Percentiles rank a stretch among this genome's conserved stretches.
Conservation (phyloP, 2,888 invertebrate species). For the Euclidia mi region DNA sequence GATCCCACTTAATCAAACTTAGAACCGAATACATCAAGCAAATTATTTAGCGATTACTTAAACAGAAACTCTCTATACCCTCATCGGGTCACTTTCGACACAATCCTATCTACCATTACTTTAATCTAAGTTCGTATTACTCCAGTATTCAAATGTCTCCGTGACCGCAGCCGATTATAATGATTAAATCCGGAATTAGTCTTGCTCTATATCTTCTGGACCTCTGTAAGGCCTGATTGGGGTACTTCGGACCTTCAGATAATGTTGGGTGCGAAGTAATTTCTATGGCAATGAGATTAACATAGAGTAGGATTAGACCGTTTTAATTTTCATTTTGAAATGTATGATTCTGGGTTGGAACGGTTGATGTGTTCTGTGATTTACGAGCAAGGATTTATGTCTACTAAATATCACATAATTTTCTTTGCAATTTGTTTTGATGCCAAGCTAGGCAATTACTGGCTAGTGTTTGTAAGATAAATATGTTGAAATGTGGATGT, state of each 20-base stretch:
- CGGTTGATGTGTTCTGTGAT: conserved; percentile 33
- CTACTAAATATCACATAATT: too few relatives aligned
- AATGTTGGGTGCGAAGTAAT: conserved; percentile 57
- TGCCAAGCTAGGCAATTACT: too few relatives aligned
- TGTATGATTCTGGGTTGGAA: conserved; percentile 40
- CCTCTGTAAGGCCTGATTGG: conserved; percentile 62
- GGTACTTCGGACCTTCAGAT: conserved; percentile 52
- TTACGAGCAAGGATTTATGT: conserved; percentile 14
- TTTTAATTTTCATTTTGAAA: conserved; percentile 54
- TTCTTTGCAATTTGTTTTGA: too few relatives aligned
- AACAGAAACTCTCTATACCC: conserved; percentile 17
- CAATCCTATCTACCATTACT: conserved; percentile 33
- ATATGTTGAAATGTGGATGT: too few relatives aligned
- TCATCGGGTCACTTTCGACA: conserved; percentile 21
- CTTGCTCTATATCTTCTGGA: conserved; percentile 49
- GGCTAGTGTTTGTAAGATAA: too few relatives aligned
- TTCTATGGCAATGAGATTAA: conserved; percentile 57
- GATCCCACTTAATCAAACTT: neutral
- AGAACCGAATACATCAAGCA: conserved; percentile 2
- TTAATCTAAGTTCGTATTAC: conserved; percentile 55
- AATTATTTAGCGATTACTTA: conserved; percentile 9
- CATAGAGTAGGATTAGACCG: conserved; percentile 53
- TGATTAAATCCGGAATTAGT: conserved; percentile 69
- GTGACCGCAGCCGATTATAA: conserved; percentile 63
- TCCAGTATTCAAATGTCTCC: conserved; percentile 50